Percentiles rank a stretch among this genome's conserved stretches.
These are phyloP conservation scores for Schlechtendalia chinensis DNA, from an alignment of 1,140 invertebrate genomes.

Conservation along the genomic window DNA sequence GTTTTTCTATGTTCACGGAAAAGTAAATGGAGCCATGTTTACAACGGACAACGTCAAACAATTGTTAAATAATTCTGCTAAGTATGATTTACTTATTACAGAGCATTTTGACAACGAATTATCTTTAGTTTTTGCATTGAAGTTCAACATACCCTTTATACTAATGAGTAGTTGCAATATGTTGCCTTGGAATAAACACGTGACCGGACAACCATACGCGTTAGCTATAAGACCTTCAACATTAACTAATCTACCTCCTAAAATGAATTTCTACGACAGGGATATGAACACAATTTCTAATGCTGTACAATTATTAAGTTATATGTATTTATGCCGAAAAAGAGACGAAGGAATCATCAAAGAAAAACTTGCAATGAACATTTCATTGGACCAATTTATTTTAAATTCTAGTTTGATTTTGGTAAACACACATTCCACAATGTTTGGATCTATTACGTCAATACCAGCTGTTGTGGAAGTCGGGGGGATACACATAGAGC, in stretches of 20 bases:
- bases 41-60: not conserved
- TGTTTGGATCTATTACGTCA: conserved; percentile 52
- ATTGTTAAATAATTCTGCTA: not conserved
- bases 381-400: conserved; percentile 58
- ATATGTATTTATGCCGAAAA: conserved; percentile 28
- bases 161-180: conserved; percentile 60
- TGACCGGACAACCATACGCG: conserved; percentile 51
- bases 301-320: not conserved
- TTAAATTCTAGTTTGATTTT: conserved; percentile 58
- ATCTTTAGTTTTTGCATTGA: conserved; percentile 54
- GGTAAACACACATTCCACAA: conserved; percentile 57
- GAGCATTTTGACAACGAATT: conserved; percentile 54
- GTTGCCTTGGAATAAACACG: conserved; percentile 63
- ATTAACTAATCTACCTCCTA: not conserved
- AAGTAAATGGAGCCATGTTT: not conserved
- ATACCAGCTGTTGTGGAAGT: conserved; percentile 54
- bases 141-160: conserved; percentile 60
- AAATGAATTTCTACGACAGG: conserved; percentile 50
- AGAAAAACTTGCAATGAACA: conserved; percentile 60
- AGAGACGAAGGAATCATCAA: conserved; percentile 51
- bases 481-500: conserved; percentile 55
- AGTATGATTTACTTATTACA: conserved; percentile 55
- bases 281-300: conserved; percentile 50
- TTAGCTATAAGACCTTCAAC: conserved; percentile 49
- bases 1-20: not conserved